Evolutionary conservation across 2,888 invertebrate species (phyloP).

Genomic region (Holacanthella duospinosa): DNA sequence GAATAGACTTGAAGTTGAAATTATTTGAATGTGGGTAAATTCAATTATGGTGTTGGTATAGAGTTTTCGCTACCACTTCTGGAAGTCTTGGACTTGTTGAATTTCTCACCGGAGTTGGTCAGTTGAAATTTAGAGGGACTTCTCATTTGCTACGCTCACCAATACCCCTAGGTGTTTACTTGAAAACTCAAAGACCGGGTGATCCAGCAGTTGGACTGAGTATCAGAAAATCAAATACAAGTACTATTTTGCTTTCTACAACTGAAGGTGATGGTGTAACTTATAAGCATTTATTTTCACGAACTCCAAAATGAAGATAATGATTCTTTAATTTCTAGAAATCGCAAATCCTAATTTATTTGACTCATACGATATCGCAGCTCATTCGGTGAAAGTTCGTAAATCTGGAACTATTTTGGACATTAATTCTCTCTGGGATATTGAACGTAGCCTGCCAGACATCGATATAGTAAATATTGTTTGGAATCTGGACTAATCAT

Average conservation of each 20-base stretch:
- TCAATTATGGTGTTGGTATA: no score
- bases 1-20: conserved; percentile 13
- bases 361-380: conserved; percentile 29
- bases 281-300: conserved; percentile 3
- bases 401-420: conserved; percentile 50
- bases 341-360: neutral
- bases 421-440: conserved; percentile 48
- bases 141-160: conserved; percentile 55
- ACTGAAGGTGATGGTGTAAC: neutral
- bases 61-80: conserved; percentile 38
- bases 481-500: neutral
- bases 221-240: neutral
- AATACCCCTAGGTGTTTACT: conserved; percentile 40
- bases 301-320: neutral
- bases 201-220: no score
- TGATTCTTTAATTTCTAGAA: neutral
- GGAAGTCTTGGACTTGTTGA: conserved; percentile 41
- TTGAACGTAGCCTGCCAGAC: conserved; percentile 38
- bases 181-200: conserved; percentile 27
- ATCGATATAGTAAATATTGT: neutral
- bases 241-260: conserved; percentile 2
- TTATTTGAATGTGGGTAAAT: neutral
- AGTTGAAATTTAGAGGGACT: conserved; percentile 56
- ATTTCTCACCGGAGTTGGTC: conserved; percentile 56
- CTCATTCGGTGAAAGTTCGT: conserved; percentile 50